Evolutionary conservation across 1,140 invertebrate genomes (phyloP).

Genomic region (Trichonephila inaurata): DNA sequence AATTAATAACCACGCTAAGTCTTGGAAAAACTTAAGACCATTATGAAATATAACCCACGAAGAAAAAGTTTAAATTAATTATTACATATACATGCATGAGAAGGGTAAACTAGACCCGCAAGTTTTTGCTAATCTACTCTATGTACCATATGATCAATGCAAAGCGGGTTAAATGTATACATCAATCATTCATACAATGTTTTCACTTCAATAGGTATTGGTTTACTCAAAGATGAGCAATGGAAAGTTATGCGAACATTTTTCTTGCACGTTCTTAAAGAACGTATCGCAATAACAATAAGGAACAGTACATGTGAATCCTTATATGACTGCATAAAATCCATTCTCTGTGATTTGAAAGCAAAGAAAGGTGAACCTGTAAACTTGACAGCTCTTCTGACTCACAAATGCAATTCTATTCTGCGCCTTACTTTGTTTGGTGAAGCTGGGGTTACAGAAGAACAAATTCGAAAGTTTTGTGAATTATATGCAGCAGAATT

Average conservation of each 20-base stretch:
- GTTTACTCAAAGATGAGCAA: not conserved
- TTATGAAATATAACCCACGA: no score
- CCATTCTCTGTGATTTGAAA: not conserved
- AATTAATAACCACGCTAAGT: no score
- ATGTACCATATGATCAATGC: no score
- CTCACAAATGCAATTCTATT: not conserved
- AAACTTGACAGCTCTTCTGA: not conserved
- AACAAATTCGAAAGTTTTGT: not conserved
- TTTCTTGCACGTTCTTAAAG: slow-evolving; percentile 9
- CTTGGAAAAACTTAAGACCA: no score
- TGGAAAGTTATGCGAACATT: slow-evolving; percentile 50
- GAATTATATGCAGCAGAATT: not conserved
- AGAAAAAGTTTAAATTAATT: no score
- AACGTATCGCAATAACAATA: not conserved
- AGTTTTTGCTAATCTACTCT: no score
- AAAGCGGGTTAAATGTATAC: no score
- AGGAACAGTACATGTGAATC: not conserved
- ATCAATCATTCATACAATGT: not conserved
- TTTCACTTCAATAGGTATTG: slow-evolving; percentile 15
- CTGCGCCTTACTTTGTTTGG: not conserved
- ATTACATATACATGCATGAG: no score
- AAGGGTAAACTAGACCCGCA: no score
- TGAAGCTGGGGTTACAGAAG: not conserved
- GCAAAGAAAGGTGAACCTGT: not conserved
- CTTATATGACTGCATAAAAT: slow-evolving; percentile 2